Conservation (phyloP, 1,140 invertebrate genomes). For the Drosophila albomicans region DNA sequence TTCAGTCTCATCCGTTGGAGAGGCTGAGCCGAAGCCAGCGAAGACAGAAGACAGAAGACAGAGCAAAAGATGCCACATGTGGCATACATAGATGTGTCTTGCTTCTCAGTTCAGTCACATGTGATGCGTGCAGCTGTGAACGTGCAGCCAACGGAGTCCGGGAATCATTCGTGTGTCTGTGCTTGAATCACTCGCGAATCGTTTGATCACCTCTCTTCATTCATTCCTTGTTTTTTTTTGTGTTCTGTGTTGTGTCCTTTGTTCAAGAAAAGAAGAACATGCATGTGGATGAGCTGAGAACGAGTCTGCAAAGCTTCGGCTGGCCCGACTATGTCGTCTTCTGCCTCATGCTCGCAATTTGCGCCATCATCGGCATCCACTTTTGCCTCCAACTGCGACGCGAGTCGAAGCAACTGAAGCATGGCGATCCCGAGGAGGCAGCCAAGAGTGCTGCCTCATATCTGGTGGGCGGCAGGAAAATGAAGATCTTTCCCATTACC, state of each 20-base stretch:
- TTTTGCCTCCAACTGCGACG: slow-evolving; percentile 88
- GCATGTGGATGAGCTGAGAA: slow-evolving; percentile 87
- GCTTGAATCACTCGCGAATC: slow-evolving; percentile 16
- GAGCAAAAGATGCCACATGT: slow-evolving; percentile 8
- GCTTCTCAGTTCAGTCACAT: slow-evolving; percentile 47
- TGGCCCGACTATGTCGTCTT: slow-evolving; percentile 90
- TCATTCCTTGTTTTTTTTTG: slow-evolving; percentile 20
- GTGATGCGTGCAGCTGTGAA: slow-evolving; percentile 64
- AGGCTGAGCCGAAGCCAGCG: slow-evolving; percentile 16
- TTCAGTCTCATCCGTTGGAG: not conserved
- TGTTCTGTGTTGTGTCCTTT: slow-evolving; percentile 15
- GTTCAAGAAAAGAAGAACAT: slow-evolving; percentile 29
- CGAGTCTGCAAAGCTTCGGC: slow-evolving; percentile 88
- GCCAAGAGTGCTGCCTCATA: slow-evolving; percentile 88
- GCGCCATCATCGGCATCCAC: slow-evolving; percentile 91
- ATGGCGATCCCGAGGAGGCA: slow-evolving; percentile 63
- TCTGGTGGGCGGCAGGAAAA: slow-evolving; percentile 92
- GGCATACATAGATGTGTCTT: not conserved
- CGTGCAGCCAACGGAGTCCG: slow-evolving; percentile 38
- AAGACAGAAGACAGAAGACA: slow-evolving; percentile 11
- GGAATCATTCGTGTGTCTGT: slow-evolving; percentile 11
- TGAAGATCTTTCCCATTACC: slow-evolving; percentile 92
- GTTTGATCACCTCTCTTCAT: slow-evolving; percentile 7
- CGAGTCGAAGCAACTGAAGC: slow-evolving; percentile 87
- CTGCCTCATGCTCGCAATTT: slow-evolving; percentile 89